phyloP scores from a whole-genome alignment of 2,113 vertebrate species.

The Zeus faber region DNA sequence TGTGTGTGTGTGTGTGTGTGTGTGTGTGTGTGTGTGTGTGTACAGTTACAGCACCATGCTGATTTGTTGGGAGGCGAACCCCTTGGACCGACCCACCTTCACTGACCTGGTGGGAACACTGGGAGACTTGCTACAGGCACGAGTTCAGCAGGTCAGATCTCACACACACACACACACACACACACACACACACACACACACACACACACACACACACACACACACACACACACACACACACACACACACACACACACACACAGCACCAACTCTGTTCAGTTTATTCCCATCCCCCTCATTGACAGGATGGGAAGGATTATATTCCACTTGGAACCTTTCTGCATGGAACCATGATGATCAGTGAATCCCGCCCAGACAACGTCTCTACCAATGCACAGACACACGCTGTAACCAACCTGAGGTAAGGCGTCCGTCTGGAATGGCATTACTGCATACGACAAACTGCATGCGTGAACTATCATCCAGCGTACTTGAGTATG shows the following conservation, averaged over 20 bases:
- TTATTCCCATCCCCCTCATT: background rate
- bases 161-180: conserved; percentile 1
- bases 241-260: background rate
- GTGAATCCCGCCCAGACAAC: conserved; percentile 34
- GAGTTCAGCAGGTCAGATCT: conserved; percentile 81
- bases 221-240: no score
- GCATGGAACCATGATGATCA: conserved; percentile 9
- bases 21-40: conserved; percentile 24
- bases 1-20: background rate
- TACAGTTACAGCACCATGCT: conserved; percentile 90
- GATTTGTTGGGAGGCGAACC: conserved; percentile 85
- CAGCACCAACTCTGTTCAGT: no score
- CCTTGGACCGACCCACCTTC: conserved; percentile 84
- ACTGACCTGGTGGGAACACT: conserved; percentile 82
- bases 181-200: background rate
- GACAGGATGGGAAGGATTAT: conserved; percentile 63
- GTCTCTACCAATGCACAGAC: background rate
- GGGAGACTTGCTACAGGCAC: conserved; percentile 86
- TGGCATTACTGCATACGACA: no score
- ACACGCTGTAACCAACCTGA: conserved; percentile 60
- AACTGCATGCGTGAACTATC: no score
- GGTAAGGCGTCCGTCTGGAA: no score
- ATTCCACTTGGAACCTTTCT: conserved; percentile 53
- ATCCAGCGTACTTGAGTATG: no score
- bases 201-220: background rate